phyloP scores from a whole-genome alignment of 2,797 vertebrate genomes.

The Liasis olivaceus region DNA sequence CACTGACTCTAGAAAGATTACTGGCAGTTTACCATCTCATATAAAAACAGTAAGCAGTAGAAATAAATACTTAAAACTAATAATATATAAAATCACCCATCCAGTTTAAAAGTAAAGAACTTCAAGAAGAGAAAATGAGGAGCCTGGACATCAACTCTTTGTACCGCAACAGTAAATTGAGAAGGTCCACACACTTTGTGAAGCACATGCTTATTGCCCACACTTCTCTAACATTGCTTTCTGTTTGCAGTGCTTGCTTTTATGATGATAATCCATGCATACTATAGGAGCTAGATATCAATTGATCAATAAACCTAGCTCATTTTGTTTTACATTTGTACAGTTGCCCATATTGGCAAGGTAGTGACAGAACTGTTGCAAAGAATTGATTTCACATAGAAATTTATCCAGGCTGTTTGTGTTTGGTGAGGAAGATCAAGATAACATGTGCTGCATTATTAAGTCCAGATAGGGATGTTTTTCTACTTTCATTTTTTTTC shows the following conservation, averaged over 20 bases:
- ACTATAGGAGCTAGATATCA: slow-evolving; percentile 35
- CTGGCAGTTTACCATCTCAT: no score
- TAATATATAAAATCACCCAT: background rate
- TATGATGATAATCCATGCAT: slow-evolving; percentile 58
- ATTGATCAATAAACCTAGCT: slow-evolving; percentile 58
- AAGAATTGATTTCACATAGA: slow-evolving; percentile 63
- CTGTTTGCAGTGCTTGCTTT: slow-evolving; percentile 33
- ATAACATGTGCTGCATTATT: slow-evolving; percentile 71
- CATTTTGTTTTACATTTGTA: slow-evolving; percentile 54
- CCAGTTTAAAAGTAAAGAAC: background rate
- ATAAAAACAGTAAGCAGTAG: background rate
- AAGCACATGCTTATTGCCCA: background rate
- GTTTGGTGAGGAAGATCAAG: slow-evolving; percentile 71
- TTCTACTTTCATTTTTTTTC: slow-evolving; percentile 32
- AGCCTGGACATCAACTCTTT: background rate
- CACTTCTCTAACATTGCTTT: background rate
- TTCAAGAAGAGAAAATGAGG: background rate
- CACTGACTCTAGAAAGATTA: no score
- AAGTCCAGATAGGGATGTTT: slow-evolving; percentile 58
- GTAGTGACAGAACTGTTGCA: slow-evolving; percentile 57
- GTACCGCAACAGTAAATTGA: background rate
- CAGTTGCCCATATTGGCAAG: slow-evolving; percentile 18
- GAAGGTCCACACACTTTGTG: background rate
- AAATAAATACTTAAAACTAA: background rate
- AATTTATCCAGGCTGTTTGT: slow-evolving; percentile 59